Conservation (phyloP, 2,888 invertebrate genomes). For the Tholera decimalis region DNA sequence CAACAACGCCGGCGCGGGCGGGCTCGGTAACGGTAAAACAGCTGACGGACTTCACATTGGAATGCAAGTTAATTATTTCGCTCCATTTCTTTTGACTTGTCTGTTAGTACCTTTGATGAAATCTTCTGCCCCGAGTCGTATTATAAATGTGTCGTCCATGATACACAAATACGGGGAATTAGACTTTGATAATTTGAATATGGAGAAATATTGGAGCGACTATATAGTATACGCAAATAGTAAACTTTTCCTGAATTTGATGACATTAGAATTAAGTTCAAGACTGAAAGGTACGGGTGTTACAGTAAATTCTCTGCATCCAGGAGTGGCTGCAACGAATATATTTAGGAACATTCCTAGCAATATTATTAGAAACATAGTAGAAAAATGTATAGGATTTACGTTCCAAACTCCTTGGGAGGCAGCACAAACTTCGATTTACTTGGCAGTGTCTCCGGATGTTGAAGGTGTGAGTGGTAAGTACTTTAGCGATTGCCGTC, state of each 20-base stretch:
- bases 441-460: constrained; percentile 90
- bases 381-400: constrained; percentile 76
- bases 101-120: constrained; percentile 90
- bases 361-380: constrained; percentile 74
- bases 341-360: constrained; percentile 92
- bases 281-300: constrained; percentile 92
- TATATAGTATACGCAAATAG: constrained; percentile 87
- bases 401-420: constrained; percentile 92
- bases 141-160: constrained; percentile 92
- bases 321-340: constrained; percentile 93
- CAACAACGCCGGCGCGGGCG: constrained; percentile 92
- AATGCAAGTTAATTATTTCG: constrained; percentile 94
- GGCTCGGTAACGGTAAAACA: constrained; percentile 88
- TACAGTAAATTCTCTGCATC: constrained; percentile 93
- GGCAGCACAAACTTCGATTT: constrained; percentile 93
- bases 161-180: constrained; percentile 89
- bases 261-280: constrained; percentile 92
- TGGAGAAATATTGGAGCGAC: constrained; percentile 90
- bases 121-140: constrained; percentile 91
- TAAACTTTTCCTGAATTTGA: constrained; percentile 93
- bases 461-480: constrained; percentile 92
- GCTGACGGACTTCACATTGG: constrained; percentile 93
- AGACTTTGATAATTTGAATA: constrained; percentile 87
- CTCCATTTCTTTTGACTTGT: constrained; percentile 94
- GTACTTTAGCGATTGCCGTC: constrained; percentile 92